phyloP scores from a whole-genome alignment of 2,888 invertebrate genomes.

The Nipponacmea schrenckii region DNA sequence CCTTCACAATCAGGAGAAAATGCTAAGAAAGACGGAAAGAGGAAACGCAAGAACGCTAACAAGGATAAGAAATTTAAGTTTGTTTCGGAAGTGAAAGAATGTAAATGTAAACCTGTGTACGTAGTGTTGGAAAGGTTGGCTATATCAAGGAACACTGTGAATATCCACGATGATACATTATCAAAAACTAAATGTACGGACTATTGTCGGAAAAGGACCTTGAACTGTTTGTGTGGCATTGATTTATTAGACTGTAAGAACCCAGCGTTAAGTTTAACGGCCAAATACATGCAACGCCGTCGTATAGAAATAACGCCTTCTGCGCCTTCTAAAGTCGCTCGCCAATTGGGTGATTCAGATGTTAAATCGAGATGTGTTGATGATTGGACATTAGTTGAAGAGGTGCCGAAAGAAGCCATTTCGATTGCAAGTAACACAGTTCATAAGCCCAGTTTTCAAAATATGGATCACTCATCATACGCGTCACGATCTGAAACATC shows the following conservation, averaged over 20 bases:
- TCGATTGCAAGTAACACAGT: too few species aligned
- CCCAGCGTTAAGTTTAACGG: background rate
- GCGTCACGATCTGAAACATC: too few species aligned
- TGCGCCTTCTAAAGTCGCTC: too few species aligned
- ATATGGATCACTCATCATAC: too few species aligned
- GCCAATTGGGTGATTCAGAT: too few species aligned
- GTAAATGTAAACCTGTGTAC: slow-evolving; percentile 16
- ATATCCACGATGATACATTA: background rate
- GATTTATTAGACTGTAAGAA: slow-evolving; percentile 12
- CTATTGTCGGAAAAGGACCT: slow-evolving; percentile 15
- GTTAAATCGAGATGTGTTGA: too few species aligned
- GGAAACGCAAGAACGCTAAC: background rate
- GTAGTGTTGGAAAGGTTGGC: slow-evolving; percentile 16
- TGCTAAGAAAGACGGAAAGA: background rate
- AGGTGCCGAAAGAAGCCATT: too few species aligned
- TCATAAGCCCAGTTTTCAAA: too few species aligned
- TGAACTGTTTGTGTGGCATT: slow-evolving; percentile 17
- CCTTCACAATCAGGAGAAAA: background rate
- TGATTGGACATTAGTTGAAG: too few species aligned
- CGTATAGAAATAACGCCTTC: too few species aligned
- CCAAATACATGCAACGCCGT: too few species aligned
- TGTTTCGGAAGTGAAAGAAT: slow-evolving; percentile 10
- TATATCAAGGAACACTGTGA: background rate
- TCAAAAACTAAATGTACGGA: slow-evolving; percentile 11
- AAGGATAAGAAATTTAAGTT: background rate